phyloP scores from a whole-genome alignment of 2,888 invertebrate genomes.

The Noctua comes region DNA sequence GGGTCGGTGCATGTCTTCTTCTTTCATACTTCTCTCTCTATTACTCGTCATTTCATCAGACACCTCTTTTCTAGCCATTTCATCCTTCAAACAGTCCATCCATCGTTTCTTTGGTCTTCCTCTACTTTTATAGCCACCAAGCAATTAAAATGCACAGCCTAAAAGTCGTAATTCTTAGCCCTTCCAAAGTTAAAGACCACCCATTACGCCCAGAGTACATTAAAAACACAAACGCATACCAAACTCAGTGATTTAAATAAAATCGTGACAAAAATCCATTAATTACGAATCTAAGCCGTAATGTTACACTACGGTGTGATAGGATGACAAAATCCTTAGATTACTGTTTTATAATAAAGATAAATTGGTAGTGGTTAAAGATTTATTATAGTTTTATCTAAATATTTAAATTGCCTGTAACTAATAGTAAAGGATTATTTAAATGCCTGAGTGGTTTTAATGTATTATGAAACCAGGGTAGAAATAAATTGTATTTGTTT shows the following conservation, averaged over 20 bases:
- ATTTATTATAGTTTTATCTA: slow-evolving; percentile 74
- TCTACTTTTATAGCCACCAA: neutral
- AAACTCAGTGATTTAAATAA: slow-evolving; percentile 49
- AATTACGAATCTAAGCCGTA: slow-evolving; percentile 35
- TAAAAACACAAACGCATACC: slow-evolving; percentile 36
- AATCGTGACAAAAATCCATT: slow-evolving; percentile 63
- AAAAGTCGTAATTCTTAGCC: slow-evolving; percentile 6
- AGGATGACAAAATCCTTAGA: slow-evolving; percentile 56
- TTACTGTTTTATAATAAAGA: slow-evolving; percentile 77
- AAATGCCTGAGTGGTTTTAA: slow-evolving; percentile 19
- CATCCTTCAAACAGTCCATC: no score
- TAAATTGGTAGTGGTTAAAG: slow-evolving; percentile 71
- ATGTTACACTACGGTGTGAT: slow-evolving; percentile 59
- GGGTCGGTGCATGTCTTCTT: no score
- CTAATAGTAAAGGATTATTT: slow-evolving; percentile 55
- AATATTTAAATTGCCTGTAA: slow-evolving; percentile 69
- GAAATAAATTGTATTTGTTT: neutral
- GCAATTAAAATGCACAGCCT: slow-evolving; percentile 13
- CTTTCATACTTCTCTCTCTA: no score
- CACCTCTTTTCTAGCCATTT: no score
- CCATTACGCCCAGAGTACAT: slow-evolving; percentile 21
- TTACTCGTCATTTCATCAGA: no score
- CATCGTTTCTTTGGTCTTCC: no score
- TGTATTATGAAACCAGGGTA: neutral
- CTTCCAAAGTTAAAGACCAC: slow-evolving; percentile 31